A percentile compares a stretch with the other conserved stretches of the same genome.
Evolutionary conservation across 2,797 vertebrate genomes (phyloP).

Genomic region (Coendou prehensilis): DNA sequence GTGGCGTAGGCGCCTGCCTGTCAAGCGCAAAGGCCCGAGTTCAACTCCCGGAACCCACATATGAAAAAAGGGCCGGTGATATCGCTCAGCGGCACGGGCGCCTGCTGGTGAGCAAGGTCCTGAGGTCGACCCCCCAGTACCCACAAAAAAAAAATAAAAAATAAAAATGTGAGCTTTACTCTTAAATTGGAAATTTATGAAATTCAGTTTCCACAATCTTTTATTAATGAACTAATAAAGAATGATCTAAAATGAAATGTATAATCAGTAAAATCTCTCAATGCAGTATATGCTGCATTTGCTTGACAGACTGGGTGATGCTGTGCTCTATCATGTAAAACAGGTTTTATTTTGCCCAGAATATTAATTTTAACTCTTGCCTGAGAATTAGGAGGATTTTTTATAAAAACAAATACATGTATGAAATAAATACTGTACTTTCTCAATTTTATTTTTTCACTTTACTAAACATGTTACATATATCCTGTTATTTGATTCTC

Average conservation of each 20-base stretch:
- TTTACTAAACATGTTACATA: background rate
- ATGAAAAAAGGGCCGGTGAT: no score
- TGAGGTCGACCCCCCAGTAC: no score
- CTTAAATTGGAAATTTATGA: slow-evolving; percentile 42
- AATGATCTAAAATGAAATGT: slow-evolving; percentile 5
- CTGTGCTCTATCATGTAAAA: background rate
- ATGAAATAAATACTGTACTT: background rate
- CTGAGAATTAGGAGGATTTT: background rate
- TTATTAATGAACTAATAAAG: background rate
- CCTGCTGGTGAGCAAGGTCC: no score
- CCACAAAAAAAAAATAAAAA: no score
- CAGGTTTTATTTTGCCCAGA: background rate
- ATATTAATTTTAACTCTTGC: slow-evolving; percentile 1
- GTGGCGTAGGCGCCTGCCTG: no score
- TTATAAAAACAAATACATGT: background rate
- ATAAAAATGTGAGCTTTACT: background rate
- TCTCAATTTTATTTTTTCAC: background rate
- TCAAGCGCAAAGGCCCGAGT: no score
- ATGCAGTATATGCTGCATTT: background rate
- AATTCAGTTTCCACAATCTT: slow-evolving; percentile 15
- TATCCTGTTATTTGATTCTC: slow-evolving; percentile 4
- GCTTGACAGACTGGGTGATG: background rate
- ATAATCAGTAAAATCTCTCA: slow-evolving; percentile 19
- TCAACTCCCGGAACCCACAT: no score
- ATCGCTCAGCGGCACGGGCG: no score